phyloP scores from a whole-genome alignment of 2,888 invertebrate genomes.

The Aromia moschata region DNA sequence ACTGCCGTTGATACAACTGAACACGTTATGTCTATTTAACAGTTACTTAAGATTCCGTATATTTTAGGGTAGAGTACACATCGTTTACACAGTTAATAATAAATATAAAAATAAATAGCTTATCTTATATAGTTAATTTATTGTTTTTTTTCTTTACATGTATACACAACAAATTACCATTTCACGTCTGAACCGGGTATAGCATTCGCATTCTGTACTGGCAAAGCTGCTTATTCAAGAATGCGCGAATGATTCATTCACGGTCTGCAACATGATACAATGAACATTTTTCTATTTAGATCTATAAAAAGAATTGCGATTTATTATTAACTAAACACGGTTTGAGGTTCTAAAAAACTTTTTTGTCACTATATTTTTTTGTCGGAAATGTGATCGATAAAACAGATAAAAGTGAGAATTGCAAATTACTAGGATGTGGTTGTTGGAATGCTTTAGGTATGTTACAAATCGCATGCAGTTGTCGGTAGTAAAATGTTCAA shows the following conservation, averaged over 20 bases:
- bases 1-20: constrained; percentile 28
- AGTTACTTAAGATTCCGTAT: constrained; percentile 14
- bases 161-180: constrained; percentile 22
- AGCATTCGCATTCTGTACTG: not conserved
- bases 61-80: constrained; percentile 36
- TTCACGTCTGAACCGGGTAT: constrained; percentile 29
- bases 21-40: constrained; percentile 25
- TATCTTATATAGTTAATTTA: constrained; percentile 36
- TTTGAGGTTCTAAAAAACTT: no score
- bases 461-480: no score
- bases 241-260: no score
- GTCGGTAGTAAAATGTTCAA: no score
- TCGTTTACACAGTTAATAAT: constrained; percentile 47
- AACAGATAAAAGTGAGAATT: no score
- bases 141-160: constrained; percentile 24
- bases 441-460: no score
- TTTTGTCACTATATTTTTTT: no score
- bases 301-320: no score
- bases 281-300: not conserved
- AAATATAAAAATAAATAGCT: constrained; percentile 60
- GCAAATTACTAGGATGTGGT: no score
- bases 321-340: no score
- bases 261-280: not conserved
- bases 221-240: not conserved
- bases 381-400: no score